Evolutionary conservation across 2,888 invertebrate species (phyloP).

Genomic region (Yponomeuta plumbellus): DNA sequence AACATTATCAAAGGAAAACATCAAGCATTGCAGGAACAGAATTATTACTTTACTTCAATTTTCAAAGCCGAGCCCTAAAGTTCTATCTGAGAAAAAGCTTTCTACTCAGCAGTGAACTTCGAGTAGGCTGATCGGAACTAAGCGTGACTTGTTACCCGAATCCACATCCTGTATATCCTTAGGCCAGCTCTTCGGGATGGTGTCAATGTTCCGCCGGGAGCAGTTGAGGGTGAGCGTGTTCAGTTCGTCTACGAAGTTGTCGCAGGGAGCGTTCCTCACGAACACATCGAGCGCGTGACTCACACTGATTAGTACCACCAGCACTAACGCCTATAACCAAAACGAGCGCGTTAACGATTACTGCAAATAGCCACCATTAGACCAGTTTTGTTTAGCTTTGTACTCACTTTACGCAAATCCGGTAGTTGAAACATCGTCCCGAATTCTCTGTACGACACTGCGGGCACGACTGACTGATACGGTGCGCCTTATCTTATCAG

Average conservation of each 20-base stretch:
- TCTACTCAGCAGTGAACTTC: no score
- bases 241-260: conserved; percentile 48
- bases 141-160: conserved; percentile 45
- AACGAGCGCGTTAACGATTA: conserved; percentile 35
- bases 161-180: conserved; percentile 46
- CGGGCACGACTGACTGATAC: conserved; percentile 34
- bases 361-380: not conserved
- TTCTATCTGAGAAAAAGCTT: no score
- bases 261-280: conserved; percentile 45
- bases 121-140: no score
- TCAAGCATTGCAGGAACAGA: no score
- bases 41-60: no score
- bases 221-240: conserved; percentile 60
- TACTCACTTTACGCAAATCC: conserved; percentile 54
- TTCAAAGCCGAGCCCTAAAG: no score
- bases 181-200: conserved; percentile 53
- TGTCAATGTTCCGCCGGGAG: conserved; percentile 51
- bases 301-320: conserved; percentile 55
- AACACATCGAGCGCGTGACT: conserved; percentile 39
- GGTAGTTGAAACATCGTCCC: conserved; percentile 56
- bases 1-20: no score
- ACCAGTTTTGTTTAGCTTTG: conserved; percentile 3
- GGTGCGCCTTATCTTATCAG: conserved; percentile 61
- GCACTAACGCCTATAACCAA: conserved; percentile 71
- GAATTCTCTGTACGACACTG: conserved; percentile 48